Evolutionary conservation across 2,888 invertebrate species (phyloP).

Genomic region (Ceramica pisi): DNA sequence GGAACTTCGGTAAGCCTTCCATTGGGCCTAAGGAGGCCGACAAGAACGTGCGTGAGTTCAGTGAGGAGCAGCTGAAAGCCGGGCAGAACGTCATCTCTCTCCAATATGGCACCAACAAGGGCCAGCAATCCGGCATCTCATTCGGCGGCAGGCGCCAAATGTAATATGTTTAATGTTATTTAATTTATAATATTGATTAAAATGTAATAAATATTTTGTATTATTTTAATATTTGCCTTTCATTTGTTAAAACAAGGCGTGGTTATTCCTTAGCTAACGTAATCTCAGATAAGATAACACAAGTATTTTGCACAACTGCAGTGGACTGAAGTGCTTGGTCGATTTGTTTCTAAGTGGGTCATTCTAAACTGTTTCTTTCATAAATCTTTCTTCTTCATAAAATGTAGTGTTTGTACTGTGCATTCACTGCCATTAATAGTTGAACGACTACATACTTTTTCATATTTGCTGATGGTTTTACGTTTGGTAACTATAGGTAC

Average conservation of each 20-base stretch:
- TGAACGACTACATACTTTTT: neutral
- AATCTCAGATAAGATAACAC: slow-evolving; percentile 62
- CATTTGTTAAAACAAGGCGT: slow-evolving; percentile 67
- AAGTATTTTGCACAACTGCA: slow-evolving; percentile 39
- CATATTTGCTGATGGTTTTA: neutral
- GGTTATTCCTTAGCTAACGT: slow-evolving; percentile 60
- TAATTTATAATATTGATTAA: slow-evolving; percentile 70
- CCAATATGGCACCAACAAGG: slow-evolving; percentile 99
- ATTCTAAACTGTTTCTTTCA: slow-evolving; percentile 9
- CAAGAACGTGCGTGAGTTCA: slow-evolving; percentile 97
- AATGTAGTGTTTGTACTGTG: neutral
- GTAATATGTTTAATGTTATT: slow-evolving; percentile 89
- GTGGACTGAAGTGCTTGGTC: slow-evolving; percentile 17
- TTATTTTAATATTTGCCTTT: slow-evolving; percentile 72
- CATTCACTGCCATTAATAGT: neutral
- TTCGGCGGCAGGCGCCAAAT: slow-evolving; percentile 99
- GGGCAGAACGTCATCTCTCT: slow-evolving; percentile 98
- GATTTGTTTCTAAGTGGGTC: slow-evolving; percentile 24
- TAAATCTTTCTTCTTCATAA: slow-evolving; percentile 5
- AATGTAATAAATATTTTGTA: slow-evolving; percentile 80
- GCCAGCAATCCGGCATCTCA: slow-evolving; percentile 98
- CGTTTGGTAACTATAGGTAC: neutral
- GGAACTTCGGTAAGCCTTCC: slow-evolving; percentile 95
- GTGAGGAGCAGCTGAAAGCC: slow-evolving; percentile 97
- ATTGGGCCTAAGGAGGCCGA: slow-evolving; percentile 99